These are phyloP conservation scores for Percopsis omiscomaycus DNA, from an alignment of 2,797 vertebrate genomes.

Conservation along the genomic window DNA sequence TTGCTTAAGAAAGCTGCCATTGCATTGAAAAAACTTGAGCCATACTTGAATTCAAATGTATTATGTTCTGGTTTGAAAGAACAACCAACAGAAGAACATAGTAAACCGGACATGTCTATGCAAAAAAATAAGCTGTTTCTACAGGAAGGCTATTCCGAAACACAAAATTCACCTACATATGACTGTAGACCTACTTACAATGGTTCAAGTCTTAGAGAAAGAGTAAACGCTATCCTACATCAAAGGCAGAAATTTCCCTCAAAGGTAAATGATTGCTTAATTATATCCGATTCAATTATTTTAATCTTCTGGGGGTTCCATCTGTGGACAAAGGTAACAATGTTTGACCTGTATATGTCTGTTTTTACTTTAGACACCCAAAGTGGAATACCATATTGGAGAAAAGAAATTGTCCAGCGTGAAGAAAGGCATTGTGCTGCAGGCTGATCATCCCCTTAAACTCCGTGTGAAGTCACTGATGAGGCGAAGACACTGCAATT, in stretches of 20 bases:
- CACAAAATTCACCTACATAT: not conserved
- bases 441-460: slow-evolving; percentile 58
- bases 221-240: slow-evolving; percentile 55
- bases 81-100: not conserved
- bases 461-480: slow-evolving; percentile 51
- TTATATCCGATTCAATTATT: not conserved
- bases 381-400: not conserved
- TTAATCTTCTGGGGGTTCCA: too few relatives aligned
- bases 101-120: not conserved
- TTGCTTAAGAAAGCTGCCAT: slow-evolving; percentile 44
- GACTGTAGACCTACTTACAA: not conserved
- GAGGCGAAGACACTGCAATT: slow-evolving; percentile 15
- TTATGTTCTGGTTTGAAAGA: not conserved
- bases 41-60: not conserved
- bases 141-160: not conserved
- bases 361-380: slow-evolving; percentile 8
- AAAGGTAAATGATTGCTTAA: slow-evolving; percentile 36
- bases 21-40: slow-evolving; percentile 28
- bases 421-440: not conserved
- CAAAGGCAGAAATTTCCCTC: slow-evolving; percentile 20
- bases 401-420: not conserved
- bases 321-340: too few relatives aligned
- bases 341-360: not conserved
- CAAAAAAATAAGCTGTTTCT: not conserved
- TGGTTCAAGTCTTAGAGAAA: slow-evolving; percentile 41